Conservation (phyloP, 2,113 vertebrate genomes). For the Pedionomus torquatus region DNA sequence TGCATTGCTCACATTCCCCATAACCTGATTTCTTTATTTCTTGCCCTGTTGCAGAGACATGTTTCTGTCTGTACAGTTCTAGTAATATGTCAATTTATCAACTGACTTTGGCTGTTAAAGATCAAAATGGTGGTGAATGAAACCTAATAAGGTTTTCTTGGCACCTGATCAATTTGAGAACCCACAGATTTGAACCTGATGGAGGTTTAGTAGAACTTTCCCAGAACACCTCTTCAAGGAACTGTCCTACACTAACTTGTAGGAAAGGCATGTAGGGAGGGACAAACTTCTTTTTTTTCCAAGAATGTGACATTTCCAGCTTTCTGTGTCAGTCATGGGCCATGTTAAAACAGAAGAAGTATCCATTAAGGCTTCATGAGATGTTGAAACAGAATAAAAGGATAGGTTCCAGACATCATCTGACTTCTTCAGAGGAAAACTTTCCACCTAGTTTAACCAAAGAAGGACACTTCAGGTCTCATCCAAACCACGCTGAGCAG, state of each 20-base stretch:
- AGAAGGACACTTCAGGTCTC: background rate
- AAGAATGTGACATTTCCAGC: background rate
- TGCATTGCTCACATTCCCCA: background rate
- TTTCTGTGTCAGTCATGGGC: background rate
- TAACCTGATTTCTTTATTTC: background rate
- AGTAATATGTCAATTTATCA: background rate
- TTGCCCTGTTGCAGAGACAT: background rate
- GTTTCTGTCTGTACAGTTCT: background rate
- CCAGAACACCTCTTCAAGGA: background rate
- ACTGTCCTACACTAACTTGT: background rate
- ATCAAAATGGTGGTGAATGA: background rate
- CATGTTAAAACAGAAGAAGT: background rate
- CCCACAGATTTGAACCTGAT: background rate
- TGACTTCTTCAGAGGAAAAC: background rate
- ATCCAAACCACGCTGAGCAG: background rate
- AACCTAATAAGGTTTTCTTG: background rate
- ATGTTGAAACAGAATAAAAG: background rate
- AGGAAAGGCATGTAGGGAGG: background rate
- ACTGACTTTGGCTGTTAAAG: background rate
- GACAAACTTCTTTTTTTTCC: background rate
- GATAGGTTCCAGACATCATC: background rate
- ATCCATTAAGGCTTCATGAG: background rate
- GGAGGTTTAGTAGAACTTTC: background rate
- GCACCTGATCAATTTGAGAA: background rate
- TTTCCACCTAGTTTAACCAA: background rate